Base-by-base conservation (phyloP, 2,888 invertebrate genomes). In the Sinopyrophorus schimmeli region DNA sequence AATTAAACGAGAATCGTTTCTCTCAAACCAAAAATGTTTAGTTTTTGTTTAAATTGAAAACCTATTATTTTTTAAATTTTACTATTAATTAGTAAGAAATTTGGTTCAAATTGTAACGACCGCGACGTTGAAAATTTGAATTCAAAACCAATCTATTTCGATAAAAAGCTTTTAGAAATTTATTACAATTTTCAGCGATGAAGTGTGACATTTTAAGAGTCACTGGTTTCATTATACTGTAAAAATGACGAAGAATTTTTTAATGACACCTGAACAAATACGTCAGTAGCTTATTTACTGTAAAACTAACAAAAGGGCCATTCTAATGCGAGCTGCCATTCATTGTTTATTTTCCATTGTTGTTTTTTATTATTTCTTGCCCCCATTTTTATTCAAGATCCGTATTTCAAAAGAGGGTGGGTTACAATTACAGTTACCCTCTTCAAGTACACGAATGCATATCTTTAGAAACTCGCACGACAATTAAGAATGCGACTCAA, bases 221-320 rank as follows among this genome's bases (percentile, higher is more conserved):
- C 53, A 38, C 57, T 54, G 57, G 47, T n/a, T 35, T 38, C 16
- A 40, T 9, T 3, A 11, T 30, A n/a, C 56, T 46, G 55, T 55
- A 41, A 30, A 31, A 38, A 38, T 38, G 28, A 58, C 54, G 56
- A 55, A 48, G 53, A 39, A 49, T 31, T 55, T 60, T 60, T 60
- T 56, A 60, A 59, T 59, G 57, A 49, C 60, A 60, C 59, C 60
- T 60, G 60, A 60, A 60, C 54, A 59, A 60, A 60, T 59, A 59
- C 49, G 52, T 37, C 46, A 43, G 47, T 50, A 41, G 50, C 51
- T 55, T 58, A 53, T 53, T n/a, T n/a, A n/a, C n/a, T 54, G 51
- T 53, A 21, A 11, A 14, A 16, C 41, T 30, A 41, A 57, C 54
- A 55, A 55, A 48, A 35, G 31, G 14, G 26, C 40, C 49, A 51